phyloP scores from a whole-genome alignment of 2,888 invertebrate species.

The Leucania comma region DNA sequence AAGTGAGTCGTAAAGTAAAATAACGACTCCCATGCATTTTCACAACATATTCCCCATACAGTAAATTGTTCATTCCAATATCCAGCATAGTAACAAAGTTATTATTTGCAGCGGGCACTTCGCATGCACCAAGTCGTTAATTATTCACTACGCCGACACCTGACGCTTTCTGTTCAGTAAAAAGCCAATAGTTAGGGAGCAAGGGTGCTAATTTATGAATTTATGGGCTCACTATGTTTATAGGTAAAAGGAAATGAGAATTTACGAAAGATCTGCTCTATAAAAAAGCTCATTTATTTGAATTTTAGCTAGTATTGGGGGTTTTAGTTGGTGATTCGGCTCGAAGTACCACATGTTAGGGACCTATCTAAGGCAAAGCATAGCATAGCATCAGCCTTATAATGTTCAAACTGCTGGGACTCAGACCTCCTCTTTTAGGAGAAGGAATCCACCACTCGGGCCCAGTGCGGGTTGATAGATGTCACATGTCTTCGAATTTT shows the following conservation, averaged over 20 bases:
- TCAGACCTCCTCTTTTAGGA: no score
- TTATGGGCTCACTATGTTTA: constrained; percentile 33
- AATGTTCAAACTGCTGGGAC: no score
- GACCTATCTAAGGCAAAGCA: no score
- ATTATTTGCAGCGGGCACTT: constrained; percentile 55
- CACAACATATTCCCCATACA: neutral
- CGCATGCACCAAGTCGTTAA: constrained; percentile 65
- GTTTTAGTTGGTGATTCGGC: neutral
- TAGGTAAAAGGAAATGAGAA: constrained; percentile 26
- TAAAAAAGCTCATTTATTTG: neutral
- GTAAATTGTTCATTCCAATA: constrained; percentile 35
- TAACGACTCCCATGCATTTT: neutral
- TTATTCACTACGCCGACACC: constrained; percentile 70
- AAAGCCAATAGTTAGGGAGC: constrained; percentile 57
- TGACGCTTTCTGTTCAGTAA: constrained; percentile 59
- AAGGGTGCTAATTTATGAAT: constrained; percentile 44
- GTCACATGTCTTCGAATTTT: no score
- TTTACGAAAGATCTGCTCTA: neutral
- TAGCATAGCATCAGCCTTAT: no score
- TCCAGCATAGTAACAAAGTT: constrained; percentile 38
- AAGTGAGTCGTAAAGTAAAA: neutral
- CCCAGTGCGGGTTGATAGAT: no score
- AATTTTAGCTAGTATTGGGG: neutral
- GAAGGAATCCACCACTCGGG: no score
- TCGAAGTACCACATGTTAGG: no score